A percentile compares a stretch with the other conserved stretches of the same genome.
Conservation (phyloP, 2,888 invertebrate species). For the Scrobipalpa costella region DNA sequence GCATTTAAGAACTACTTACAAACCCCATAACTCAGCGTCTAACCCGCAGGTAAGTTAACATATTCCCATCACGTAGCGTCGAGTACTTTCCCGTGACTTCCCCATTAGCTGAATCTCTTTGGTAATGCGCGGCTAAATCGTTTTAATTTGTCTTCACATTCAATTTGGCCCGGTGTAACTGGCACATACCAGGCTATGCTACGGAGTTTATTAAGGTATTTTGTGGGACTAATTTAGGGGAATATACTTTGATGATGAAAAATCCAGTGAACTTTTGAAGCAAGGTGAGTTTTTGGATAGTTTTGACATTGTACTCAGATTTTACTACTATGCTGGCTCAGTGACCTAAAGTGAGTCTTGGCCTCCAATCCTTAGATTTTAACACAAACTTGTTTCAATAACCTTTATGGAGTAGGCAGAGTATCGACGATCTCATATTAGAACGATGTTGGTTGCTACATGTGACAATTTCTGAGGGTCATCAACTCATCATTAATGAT, state of each 20-base stretch:
- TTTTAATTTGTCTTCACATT: constrained; percentile 51
- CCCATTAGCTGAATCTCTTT: constrained; percentile 17
- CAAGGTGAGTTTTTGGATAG: no score
- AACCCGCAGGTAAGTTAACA: constrained; percentile 33
- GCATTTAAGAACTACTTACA: background rate
- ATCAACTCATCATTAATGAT: no score
- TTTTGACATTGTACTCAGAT: no score
- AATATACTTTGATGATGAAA: background rate
- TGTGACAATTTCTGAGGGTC: no score
- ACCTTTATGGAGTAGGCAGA: no score
- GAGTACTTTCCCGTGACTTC: constrained; percentile 40
- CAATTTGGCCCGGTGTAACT: constrained; percentile 28
- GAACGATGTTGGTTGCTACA: no score
- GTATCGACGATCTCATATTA: no score
- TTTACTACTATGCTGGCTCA: no score
- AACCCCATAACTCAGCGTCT: constrained; percentile 2
- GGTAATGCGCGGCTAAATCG: constrained; percentile 36
- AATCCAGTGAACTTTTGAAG: no score
- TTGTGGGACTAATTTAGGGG: background rate
- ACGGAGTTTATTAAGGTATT: background rate
- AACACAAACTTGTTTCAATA: no score
- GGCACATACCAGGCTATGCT: background rate
- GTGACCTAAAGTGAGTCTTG: no score
- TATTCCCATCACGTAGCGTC: constrained; percentile 45
- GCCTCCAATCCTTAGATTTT: no score